These are phyloP conservation scores for Dendrolimus punctatus DNA, from an alignment of 1,140 invertebrate genomes.

Conservation along the genomic window DNA sequence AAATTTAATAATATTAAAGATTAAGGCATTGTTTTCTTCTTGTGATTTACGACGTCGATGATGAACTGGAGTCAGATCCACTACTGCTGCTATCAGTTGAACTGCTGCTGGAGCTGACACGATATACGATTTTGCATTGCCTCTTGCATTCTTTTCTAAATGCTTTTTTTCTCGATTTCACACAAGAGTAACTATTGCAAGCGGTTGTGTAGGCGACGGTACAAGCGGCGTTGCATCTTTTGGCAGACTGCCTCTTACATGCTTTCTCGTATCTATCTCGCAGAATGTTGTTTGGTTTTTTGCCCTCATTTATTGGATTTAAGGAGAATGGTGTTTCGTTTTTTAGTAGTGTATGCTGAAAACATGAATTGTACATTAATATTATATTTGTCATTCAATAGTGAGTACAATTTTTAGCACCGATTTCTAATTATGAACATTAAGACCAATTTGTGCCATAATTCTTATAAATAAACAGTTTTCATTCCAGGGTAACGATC, in stretches of 20 bases:
- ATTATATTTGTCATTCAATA: no score
- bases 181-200: constrained; percentile 21
- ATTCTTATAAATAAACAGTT: no score
- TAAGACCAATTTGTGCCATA: no score
- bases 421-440: no score
- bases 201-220: constrained; percentile 9
- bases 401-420: no score
- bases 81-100: constrained; percentile 3
- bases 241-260: constrained; percentile 19
- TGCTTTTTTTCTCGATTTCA: constrained; percentile 5
- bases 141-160: constrained; percentile 19
- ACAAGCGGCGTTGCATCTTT: constrained; percentile 30
- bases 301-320: not conserved
- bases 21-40: no score
- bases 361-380: not conserved
- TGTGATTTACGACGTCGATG: no score
- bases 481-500: no score
- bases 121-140: constrained; percentile 21
- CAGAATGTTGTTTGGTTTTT: constrained; percentile 14
- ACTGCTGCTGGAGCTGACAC: not conserved
- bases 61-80: not conserved
- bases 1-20: no score
- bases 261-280: constrained; percentile 24
- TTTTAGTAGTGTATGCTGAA: not conserved
- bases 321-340: not conserved